Base-by-base conservation (phyloP, 2,797 vertebrate species). In the Eulemur albifrons region DNA sequence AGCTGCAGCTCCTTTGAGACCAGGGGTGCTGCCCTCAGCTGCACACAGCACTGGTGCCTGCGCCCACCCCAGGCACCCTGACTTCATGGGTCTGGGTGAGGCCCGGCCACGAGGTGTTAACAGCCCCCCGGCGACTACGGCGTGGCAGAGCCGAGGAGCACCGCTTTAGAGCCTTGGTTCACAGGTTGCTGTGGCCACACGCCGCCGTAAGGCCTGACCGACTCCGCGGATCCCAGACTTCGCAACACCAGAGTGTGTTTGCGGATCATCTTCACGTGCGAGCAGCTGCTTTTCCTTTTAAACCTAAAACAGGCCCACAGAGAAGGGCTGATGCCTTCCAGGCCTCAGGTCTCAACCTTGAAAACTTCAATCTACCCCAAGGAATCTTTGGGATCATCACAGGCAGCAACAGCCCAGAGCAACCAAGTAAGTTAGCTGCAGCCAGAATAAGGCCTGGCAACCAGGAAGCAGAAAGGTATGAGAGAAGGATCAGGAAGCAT, bases 161-260 rank as follows among this genome's bases (percentile, higher is more conserved):
- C 0, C 0, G 32, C 35, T 7, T 32, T 10, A 8, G 40, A 76
- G 15, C 12, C 35, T 5, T 0, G 13, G 13, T 1, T 43, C 11
- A 30, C 7, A 32, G 18, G 10, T 0, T 0, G 17, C 43, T 25
- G 80, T 9, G 10, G 59, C 14, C 4, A 1, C 2, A 2, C 2
- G 1, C 13, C 27, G 1, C 38, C 32, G 8, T 4, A 14, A 63
- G 32, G 30, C 14, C 30, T 15, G 27, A 63, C 27, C 14, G 20
- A 50, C 43, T 61, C n/a, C 43, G 5, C 11, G 5, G 45, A 12
- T 10, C 43, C 65, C 30, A 8, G 14, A 17, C 70, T 0, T 1
- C 27, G 50, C 21, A 17, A 23, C 8, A 5, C 52, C 25, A 4
- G 50, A 35, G 30, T 5, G 17, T 4, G 12, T 20, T 5, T 2